These are phyloP conservation scores for Oncorhynchus keta DNA, from an alignment of 2,113 vertebrate species.

Conservation along the genomic window DNA sequence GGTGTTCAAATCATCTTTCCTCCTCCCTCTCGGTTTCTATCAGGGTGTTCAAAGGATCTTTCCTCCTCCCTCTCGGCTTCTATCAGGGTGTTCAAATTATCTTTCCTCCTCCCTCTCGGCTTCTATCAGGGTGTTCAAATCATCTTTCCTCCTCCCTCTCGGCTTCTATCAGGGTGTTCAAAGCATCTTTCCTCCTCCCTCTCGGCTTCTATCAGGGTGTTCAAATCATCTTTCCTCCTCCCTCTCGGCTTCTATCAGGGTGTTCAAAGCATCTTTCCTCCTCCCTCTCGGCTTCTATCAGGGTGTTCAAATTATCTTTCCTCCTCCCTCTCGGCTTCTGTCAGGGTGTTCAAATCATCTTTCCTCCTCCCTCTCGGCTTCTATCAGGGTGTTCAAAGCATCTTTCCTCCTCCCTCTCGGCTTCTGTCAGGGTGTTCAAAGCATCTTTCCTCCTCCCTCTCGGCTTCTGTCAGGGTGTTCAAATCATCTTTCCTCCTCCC, in stretches of 20 bases:
- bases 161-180: neutral
- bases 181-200: neutral
- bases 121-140: neutral
- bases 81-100: neutral
- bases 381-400: neutral
- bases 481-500: neutral
- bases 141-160: neutral
- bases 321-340: neutral
- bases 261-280: neutral
- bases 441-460: neutral
- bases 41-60: neutral
- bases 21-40: neutral
- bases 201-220: neutral
- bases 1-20: neutral
- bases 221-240: neutral
- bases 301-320: neutral
- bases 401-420: neutral
- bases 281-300: neutral
- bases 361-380: neutral
- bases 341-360: neutral
- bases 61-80: neutral
- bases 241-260: neutral
- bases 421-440: neutral
- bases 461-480: neutral
- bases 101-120: neutral